phyloP scores from a whole-genome alignment of 2,888 invertebrate genomes.

The Macaria notata region DNA sequence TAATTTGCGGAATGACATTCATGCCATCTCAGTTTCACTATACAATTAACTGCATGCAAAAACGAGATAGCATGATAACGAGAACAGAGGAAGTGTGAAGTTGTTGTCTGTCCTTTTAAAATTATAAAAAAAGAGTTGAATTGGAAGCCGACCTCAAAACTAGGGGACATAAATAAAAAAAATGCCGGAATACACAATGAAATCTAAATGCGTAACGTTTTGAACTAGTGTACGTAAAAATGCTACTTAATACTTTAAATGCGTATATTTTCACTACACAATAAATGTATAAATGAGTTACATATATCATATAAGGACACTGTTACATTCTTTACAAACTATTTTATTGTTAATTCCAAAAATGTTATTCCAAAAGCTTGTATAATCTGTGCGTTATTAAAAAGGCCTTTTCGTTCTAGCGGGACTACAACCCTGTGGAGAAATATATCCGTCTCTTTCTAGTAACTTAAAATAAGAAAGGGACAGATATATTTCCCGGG shows the following conservation, averaged over 20 bases:
- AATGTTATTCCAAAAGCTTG: slow-evolving; percentile 42
- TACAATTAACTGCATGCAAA: too few species aligned
- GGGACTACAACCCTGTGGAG: slow-evolving; percentile 37
- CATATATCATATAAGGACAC: slow-evolving; percentile 38
- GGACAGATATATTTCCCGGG: slow-evolving; percentile 13
- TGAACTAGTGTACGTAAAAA: slow-evolving; percentile 54
- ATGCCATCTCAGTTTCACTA: too few species aligned
- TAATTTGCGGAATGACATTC: too few species aligned
- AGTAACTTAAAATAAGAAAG: slow-evolving; percentile 20
- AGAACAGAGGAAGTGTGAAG: too few species aligned
- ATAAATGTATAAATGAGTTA: slow-evolving; percentile 50
- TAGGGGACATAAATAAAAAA: too few species aligned
- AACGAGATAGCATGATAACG: too few species aligned
- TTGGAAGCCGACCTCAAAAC: too few species aligned
- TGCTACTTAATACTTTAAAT: slow-evolving; percentile 56
- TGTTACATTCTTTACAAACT: slow-evolving; percentile 32
- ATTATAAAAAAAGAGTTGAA: too few species aligned
- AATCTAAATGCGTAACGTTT: slow-evolving; percentile 32
- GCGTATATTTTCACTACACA: slow-evolving; percentile 45
- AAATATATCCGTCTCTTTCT: slow-evolving; percentile 22
- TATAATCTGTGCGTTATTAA: slow-evolving; percentile 46
- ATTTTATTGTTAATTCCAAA: slow-evolving; percentile 42
- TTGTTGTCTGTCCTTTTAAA: background rate
- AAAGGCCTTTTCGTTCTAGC: slow-evolving; percentile 47
- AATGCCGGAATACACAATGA: background rate